phyloP scores from a whole-genome alignment of 1,140 invertebrate species.

The Bombus superbus region DNA sequence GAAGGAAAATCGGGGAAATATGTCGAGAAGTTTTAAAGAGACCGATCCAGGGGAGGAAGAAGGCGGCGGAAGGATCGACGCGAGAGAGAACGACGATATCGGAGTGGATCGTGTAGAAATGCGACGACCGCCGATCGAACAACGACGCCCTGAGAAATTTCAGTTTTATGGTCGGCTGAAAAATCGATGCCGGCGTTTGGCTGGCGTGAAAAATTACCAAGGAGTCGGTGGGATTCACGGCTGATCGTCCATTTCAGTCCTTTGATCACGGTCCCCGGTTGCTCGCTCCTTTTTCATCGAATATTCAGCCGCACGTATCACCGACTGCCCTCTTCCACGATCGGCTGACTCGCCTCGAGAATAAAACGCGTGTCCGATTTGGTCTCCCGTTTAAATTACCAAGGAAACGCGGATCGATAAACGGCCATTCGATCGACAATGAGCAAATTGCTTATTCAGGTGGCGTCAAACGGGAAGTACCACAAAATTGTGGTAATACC shows the following conservation, averaged over 20 bases:
- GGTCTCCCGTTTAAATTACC: not conserved
- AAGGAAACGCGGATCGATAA: not conserved
- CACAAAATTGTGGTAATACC: conserved; percentile 18
- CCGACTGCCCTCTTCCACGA: not conserved
- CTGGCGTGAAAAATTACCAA: conserved; percentile 74
- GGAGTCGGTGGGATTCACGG: conserved; percentile 58
- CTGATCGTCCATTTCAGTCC: conserved; percentile 44
- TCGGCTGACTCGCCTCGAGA: not conserved
- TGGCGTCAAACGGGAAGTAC: not conserved
- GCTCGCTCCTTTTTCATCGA: not conserved
- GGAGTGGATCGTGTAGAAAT: conserved; percentile 19
- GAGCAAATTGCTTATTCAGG: conserved; percentile 16
- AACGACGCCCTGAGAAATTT: conserved; percentile 72
- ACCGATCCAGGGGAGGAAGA: conserved; percentile 45
- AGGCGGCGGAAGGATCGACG: conserved; percentile 45
- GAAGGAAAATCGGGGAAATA: conserved; percentile 57
- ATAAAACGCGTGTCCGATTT: not conserved
- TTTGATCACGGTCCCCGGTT: conserved; percentile 16
- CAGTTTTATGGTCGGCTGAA: conserved; percentile 74
- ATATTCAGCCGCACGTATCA: not conserved
- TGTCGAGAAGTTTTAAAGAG: conserved; percentile 67
- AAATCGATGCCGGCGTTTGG: conserved; percentile 70
- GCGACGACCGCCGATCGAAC: conserved; percentile 56
- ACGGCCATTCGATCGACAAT: not conserved
- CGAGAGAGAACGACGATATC: conserved; percentile 50